Percentiles rank a stretch among this genome's conserved stretches.
Evolutionary conservation across 2,113 vertebrate genomes (phyloP).

Genomic region (Dipodomys merriami): DNA sequence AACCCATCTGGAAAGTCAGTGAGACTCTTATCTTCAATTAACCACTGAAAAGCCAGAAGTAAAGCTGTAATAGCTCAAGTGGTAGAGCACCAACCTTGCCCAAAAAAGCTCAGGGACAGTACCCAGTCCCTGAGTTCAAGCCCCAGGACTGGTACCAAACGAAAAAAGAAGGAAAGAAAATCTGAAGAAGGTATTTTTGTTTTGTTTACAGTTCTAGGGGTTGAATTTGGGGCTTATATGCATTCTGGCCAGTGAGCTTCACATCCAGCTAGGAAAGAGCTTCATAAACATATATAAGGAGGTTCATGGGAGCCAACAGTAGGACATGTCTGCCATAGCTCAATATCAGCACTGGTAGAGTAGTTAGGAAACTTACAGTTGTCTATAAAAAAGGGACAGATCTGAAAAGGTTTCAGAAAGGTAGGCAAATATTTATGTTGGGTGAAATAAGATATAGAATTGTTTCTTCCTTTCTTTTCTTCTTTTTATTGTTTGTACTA

Average conservation of each 20-base stretch:
- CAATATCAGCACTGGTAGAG: background rate
- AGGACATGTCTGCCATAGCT: background rate
- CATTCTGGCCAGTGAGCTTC: background rate
- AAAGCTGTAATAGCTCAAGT: too few relatives aligned
- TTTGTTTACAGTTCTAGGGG: background rate
- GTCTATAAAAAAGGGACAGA: background rate
- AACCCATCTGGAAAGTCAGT: too few relatives aligned
- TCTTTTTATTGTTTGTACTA: too few relatives aligned
- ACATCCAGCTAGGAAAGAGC: background rate
- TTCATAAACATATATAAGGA: background rate
- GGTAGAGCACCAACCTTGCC: too few relatives aligned
- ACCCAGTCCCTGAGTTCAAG: too few relatives aligned
- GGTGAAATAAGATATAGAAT: background rate
- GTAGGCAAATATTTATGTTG: background rate
- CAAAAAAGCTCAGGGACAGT: too few relatives aligned
- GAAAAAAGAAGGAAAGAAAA: too few relatives aligned
- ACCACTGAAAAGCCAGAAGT: too few relatives aligned
- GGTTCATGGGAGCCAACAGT: background rate
- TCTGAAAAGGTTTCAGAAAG: background rate
- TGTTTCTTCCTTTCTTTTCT: background rate
- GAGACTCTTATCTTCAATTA: too few relatives aligned
- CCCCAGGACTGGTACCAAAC: too few relatives aligned
- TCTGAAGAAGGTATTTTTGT: background rate
- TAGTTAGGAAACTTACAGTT: background rate
- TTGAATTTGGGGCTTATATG: background rate